These are phyloP conservation scores for Zaprionus lineosus DNA, from an alignment of 2,888 invertebrate species.

Conservation along the genomic window DNA sequence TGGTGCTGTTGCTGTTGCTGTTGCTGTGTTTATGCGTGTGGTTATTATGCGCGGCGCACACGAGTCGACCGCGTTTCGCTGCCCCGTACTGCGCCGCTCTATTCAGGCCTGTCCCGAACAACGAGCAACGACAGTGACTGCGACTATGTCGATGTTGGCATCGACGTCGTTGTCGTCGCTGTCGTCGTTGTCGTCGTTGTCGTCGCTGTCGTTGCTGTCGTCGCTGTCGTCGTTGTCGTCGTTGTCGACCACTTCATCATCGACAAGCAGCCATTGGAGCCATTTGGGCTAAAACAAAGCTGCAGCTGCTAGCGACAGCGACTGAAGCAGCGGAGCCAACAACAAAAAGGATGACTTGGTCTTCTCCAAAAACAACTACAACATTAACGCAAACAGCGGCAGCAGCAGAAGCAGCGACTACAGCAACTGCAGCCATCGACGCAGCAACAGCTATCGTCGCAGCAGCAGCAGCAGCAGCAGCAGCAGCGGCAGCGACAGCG, in stretches of 20 bases:
- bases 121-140: slow-evolving; percentile 5
- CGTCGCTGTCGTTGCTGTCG: slow-evolving; percentile 19
- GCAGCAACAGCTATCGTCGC: no score
- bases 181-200: no score
- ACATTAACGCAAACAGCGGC: no score
- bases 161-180: slow-evolving; percentile 10
- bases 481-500: slow-evolving; percentile 4
- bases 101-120: slow-evolving; percentile 10
- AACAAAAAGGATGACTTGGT: no score
- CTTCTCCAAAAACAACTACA: no score
- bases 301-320: slow-evolving; percentile 37
- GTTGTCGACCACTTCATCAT: slow-evolving; percentile 69
- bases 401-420: no score
- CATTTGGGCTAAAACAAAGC: slow-evolving; percentile 72
- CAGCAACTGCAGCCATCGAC: no score
- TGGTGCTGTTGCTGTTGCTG: slow-evolving; percentile 20
- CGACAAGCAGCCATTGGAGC: slow-evolving; percentile 57
- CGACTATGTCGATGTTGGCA: slow-evolving; percentile 19
- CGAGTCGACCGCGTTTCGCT: slow-evolving; percentile 39
- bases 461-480: slow-evolving; percentile 33
- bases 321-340: no score
- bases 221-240: slow-evolving; percentile 20
- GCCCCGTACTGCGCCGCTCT: no score
- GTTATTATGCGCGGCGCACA: slow-evolving; percentile 71
- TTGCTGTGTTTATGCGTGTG: slow-evolving; percentile 56